These are phyloP conservation scores for Zaprionus nigranus DNA, from an alignment of 1,140 invertebrate species.

Conservation along the genomic window DNA sequence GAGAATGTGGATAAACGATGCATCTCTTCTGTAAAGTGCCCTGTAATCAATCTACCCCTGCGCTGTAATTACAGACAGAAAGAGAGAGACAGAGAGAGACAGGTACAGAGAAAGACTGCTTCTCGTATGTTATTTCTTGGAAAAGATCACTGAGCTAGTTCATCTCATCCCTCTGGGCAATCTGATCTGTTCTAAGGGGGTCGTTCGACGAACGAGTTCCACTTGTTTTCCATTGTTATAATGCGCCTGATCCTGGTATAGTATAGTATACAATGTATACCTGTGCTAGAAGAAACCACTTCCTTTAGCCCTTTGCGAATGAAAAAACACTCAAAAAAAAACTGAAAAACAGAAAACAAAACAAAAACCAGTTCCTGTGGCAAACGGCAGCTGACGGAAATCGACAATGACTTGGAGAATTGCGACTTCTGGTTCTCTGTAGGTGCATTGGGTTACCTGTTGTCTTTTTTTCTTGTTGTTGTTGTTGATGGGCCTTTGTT, in stretches of 20 bases:
- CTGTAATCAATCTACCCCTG: conserved; percentile 32
- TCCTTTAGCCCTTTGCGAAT: conserved; percentile 60
- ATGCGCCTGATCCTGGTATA: conserved; percentile 50
- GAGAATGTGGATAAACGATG: conserved; percentile 17
- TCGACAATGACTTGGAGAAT: conserved; percentile 58
- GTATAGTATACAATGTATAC: conserved; percentile 19
- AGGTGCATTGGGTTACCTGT: conserved; percentile 78
- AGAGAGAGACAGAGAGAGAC: not conserved
- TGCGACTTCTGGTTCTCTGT: conserved; percentile 70
- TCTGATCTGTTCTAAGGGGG: conserved; percentile 24
- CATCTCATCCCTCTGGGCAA: conserved; percentile 15
- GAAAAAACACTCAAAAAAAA: conserved; percentile 31
- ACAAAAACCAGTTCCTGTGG: conserved; percentile 51
- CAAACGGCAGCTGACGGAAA: conserved; percentile 76
- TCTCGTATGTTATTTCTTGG: conserved; percentile 9
- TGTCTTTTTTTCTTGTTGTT: no score
- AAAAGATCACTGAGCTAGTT: conserved; percentile 29
- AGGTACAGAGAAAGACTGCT: not conserved
- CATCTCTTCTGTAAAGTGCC: not conserved
- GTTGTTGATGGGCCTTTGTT: conserved; percentile 58
- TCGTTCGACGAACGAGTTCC: conserved; percentile 61
- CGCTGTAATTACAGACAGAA: conserved; percentile 24
- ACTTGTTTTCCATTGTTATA: conserved; percentile 57
- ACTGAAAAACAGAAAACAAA: conserved; percentile 18
- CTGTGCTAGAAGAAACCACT: conserved; percentile 69